Base-by-base conservation (phyloP, 2,113 vertebrate species). In the Triplophysa siluroides region DNA sequence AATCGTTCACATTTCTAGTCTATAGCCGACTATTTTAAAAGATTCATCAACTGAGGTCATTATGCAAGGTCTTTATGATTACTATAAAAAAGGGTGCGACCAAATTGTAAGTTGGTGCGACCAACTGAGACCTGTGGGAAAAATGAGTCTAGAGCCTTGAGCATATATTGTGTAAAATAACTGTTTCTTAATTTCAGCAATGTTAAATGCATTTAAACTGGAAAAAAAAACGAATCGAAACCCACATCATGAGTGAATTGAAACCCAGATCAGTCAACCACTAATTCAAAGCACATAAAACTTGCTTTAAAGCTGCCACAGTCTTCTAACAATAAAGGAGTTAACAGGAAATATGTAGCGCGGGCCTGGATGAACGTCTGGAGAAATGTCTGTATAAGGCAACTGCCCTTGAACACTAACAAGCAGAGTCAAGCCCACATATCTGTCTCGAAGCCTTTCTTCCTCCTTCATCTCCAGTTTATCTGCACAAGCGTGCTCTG, bases 341-440 rank as follows among this genome's bases (percentile, higher is more conserved):
- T 92, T 93, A 93, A 93, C 91, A 92, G 91, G 92, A 92, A 92
- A 86, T 81, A 47, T 29, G 33, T 79, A 81, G 84, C 26, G 72
- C 54, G 19, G 3, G 54, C 19, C 54, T 58, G 19, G 19, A 58
- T 8, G 54, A 83, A 87, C 23, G 63, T 70, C 71, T 82, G 87
- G 87, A 83, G 80, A 92, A 89, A 91, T 92, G 89, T 90, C 92
- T 93, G 87, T 92, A 92, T 92, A 92, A 79, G 91, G 90, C 86
- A 90, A 85, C 85, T 89, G 87, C 85, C 80, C 81, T 85, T 88
- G 86, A 76, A 78, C 83, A 83, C 84, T 82, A 85, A 88, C 91
- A 91, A 90, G 91, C 89, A 86, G 79, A 89, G 88, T 91, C 91
- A 91, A 79, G 91, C 89, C 88, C 87, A 70, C 73, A 81, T 73